A percentile compares a stretch with the other conserved stretches of the same genome.
phyloP scores from a whole-genome alignment of 2,113 vertebrate species.

The Vanacampus margaritifer region DNA sequence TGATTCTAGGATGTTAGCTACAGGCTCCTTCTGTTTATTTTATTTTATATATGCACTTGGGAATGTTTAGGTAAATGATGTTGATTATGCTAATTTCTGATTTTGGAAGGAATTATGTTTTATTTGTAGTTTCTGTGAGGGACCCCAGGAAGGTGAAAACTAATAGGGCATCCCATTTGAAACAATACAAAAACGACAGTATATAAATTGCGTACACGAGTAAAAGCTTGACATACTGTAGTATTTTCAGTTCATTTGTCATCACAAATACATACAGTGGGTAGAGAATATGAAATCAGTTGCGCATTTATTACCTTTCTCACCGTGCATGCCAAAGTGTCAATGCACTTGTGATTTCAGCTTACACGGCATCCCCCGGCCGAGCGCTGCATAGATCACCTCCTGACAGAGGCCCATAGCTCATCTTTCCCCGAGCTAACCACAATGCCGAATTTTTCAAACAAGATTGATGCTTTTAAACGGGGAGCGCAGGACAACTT shows the following conservation, averaged over 20 bases:
- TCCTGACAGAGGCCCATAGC: slow-evolving; percentile 55
- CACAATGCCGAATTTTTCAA: slow-evolving; percentile 45
- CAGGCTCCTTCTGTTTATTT: no score
- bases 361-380: slow-evolving; percentile 56
- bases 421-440: slow-evolving; percentile 60
- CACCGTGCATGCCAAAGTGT: slow-evolving; percentile 57
- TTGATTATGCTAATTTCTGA: no score
- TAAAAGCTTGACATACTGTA: neutral
- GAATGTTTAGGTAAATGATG: no score
- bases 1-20: no score
- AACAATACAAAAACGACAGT: neutral
- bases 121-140: no score
- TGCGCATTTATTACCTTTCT: slow-evolving; percentile 31
- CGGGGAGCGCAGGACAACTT: slow-evolving; percentile 25
- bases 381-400: slow-evolving; percentile 63
- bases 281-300: slow-evolving; percentile 52
- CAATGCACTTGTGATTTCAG: slow-evolving; percentile 65
- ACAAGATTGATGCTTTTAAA: slow-evolving; percentile 49
- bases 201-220: neutral
- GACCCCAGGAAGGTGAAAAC: no score
- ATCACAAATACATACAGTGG: slow-evolving; percentile 14
- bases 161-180: no score
- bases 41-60: no score
- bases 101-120: no score
- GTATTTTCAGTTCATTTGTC: neutral